Percentiles rank a stretch among this genome's conserved stretches.
phyloP scores from a whole-genome alignment of 2,113 vertebrate genomes.

The Hemichromis elongatus region DNA sequence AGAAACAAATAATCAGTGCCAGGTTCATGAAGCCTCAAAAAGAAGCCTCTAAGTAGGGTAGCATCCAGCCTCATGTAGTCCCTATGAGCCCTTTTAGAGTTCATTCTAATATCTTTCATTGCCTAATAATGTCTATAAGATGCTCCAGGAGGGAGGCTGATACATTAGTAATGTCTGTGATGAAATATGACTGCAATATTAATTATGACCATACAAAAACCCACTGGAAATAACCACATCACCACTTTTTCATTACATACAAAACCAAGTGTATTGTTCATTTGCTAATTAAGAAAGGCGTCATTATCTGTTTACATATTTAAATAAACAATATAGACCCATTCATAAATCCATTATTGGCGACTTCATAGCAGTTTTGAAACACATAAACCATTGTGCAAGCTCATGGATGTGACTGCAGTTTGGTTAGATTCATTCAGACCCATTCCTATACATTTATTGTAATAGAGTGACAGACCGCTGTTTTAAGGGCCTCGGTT shows the following conservation, averaged over 20 bases:
- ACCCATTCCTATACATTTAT: neutral
- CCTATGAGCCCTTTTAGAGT: neutral
- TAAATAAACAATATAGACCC: neutral
- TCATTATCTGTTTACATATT: neutral
- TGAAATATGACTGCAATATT: neutral
- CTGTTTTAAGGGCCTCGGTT: neutral
- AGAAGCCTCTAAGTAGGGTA: neutral
- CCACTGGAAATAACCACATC: neutral
- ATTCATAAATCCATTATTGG: neutral
- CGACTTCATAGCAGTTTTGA: neutral
- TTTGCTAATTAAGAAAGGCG: neutral
- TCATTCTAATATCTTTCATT: neutral
- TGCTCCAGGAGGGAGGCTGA: neutral
- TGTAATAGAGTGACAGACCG: neutral
- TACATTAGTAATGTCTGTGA: neutral
- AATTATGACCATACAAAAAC: neutral
- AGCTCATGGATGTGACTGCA: neutral
- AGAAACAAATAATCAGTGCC: neutral
- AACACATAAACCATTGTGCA: neutral
- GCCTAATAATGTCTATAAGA: neutral
- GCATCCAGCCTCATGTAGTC: neutral
- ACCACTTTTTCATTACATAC: neutral
- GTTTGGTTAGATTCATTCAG: neutral
- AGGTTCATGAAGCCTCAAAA: neutral
- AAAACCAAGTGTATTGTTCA: neutral